Base-by-base conservation (phyloP, 2,888 invertebrate species). In the Eilema sororculum region DNA sequence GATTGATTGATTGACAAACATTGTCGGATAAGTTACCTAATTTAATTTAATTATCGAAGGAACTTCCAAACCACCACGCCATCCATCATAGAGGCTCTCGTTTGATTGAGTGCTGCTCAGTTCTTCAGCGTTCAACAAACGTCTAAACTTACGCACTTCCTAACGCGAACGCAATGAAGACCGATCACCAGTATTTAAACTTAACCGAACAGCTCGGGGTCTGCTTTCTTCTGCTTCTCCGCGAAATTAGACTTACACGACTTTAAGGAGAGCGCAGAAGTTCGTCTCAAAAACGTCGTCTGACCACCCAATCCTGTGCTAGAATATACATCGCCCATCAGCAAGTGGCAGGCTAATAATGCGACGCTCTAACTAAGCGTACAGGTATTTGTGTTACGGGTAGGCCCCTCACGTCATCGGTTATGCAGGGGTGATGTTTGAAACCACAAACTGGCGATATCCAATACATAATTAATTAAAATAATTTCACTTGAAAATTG, bases 1-100 rank as follows among this genome's bases (percentile, higher is more conserved):
- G 24, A 59, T 61, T 46, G 67, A 68, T 68, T 59, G 63, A 63
- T 71, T 59, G 66, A 63, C 46, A 16, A 63, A 28, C 28, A 41
- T 9, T 5, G 46, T 37, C 30, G 24, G 13, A 56, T 67, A 52
- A 59, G 52, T 67, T 37, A 64, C 30, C 62, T 63, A 52, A 24
- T 30, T 24, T 59, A 61, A 65, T 63, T 37, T 58, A n/a, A 68
- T 65, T 65, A 65, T 20, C 30, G 58, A 37, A 56, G 67, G 60
- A 52, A 20, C 63, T 3, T 0, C 41, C 41, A 64, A 52, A 20
- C 63, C 13, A 3, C 41, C 41, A 10, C 28, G 33, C n/a, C 64
- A 71, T 64, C 37, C 52, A 37, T 71, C 71, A 68, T 61, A 24
- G 13, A 46, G 20, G n/a, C n/a, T n/a, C n/a, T n/a, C 22, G 16